Percentiles rank a stretch among this genome's conserved stretches.
These are phyloP conservation scores for Camptogramma bilineatum DNA, from an alignment of 2,888 invertebrate genomes.

Conservation along the genomic window DNA sequence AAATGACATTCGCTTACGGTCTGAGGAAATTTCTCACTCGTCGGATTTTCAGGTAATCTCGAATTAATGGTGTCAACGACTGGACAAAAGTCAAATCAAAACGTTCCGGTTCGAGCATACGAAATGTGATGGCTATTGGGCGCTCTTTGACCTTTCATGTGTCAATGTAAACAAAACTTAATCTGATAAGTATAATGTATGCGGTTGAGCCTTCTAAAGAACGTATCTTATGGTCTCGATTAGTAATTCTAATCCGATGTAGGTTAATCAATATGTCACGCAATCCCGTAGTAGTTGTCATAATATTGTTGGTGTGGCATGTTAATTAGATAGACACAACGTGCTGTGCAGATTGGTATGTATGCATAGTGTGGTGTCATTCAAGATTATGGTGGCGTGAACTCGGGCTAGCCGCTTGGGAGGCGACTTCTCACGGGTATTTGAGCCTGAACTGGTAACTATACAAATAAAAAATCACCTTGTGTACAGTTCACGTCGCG, in stretches of 20 bases:
- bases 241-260: constrained; percentile 44
- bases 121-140: constrained; percentile 49
- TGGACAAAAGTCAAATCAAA: constrained; percentile 60
- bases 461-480: constrained; percentile 79
- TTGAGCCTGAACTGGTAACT: constrained; percentile 75
- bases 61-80: constrained; percentile 74
- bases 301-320: constrained; percentile 51
- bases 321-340: constrained; percentile 63
- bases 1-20: constrained; percentile 81
- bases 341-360: constrained; percentile 63
- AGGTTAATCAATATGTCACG: constrained; percentile 55
- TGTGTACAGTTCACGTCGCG: constrained; percentile 84
- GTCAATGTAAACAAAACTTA: constrained; percentile 49
- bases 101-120: constrained; percentile 52
- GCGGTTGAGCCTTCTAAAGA: constrained; percentile 40
- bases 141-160: constrained; percentile 51
- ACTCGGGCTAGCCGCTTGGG: constrained; percentile 53
- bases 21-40: constrained; percentile 81
- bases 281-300: constrained; percentile 47
- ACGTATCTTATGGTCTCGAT: constrained; percentile 40
- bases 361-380: constrained; percentile 63
- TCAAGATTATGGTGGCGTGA: constrained; percentile 70
- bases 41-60: constrained; percentile 81
- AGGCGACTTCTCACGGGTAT: constrained; percentile 82
- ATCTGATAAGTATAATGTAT: constrained; percentile 49